Evolutionary conservation across 2,888 invertebrate species (phyloP), one percentile per base, ranked within the genome.

Genomic region (Patella caerulea): DNA sequence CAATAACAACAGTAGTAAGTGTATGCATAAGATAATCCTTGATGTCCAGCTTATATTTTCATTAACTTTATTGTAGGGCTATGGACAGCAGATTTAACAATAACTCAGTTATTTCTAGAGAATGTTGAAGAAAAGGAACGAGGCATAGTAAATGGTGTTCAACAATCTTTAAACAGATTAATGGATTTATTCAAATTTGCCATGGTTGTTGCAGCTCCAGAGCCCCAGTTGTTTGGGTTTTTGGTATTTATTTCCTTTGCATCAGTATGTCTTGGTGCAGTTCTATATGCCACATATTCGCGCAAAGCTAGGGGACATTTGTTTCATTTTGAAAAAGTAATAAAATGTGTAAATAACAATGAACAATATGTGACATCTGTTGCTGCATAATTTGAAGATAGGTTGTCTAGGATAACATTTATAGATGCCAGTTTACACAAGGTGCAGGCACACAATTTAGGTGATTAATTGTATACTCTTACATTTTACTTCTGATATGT

Each of bases 51-150:
- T 15, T 72, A 34, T 54, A n/a, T 73, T 83, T 56, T 17, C 70
- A 55, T n/a, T 70, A 45, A 78, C 59, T 74, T 77, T 75, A 55
- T 82, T 79, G 2, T 85, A 93, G 93, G 93, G n/a, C 85, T 93
- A 54, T 93, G 93, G 93, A 88, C 93, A 77, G 91, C 92, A 3
- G 93, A 93, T 85, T 85, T 93, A 77, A 90, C 92, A 2, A 92
- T 93, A 24, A 93, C 92, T 19, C 93, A 93, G 86, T 87, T 93
- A 34, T 89, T 93, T 78, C 92, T 93, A 85, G 93, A 93, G 86
- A 86, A 86, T 17, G 92, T 93, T 2, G 84, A 81, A 7, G 93
- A 93, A 79, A 81, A 84, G 3, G 91, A 93, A 81, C 88, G 93
- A 34, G 93, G 93, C 7, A 89, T 91, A 9, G 91, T 93, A n/a